Evolutionary conservation across 2,797 vertebrate species (phyloP), one percentile per base, ranked within the genome.

Genomic region (Lycodopsis pacificus): DNA sequence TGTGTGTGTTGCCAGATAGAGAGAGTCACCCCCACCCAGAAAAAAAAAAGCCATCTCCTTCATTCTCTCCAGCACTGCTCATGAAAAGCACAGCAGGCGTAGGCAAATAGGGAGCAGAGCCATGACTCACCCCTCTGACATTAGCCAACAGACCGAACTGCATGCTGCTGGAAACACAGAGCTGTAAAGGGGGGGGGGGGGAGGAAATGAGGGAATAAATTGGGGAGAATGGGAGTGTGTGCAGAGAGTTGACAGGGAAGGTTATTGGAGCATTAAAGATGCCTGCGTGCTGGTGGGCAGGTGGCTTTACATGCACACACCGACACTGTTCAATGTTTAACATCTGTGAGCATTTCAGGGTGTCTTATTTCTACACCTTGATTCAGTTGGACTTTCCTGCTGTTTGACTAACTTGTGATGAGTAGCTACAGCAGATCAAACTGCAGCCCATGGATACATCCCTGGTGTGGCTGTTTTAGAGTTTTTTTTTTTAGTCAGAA

Each of bases 111-210:
- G 87, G 88, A 91, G 83, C 82, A 83, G 84, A 84, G 88, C 80
- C 69, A 73, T 92, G 91, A 94, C 90, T 93, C 91, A 91, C 81
- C 76, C 77, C 76, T 82, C 86, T 90, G 86, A 93, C 86, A 88
- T 88, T 85, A 84, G 64, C 80, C 87, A 89, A 65, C 82, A 61
- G 83, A 86, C 46, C 13, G 34, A 72, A 73, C 80, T 76, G 71
- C 71, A 68, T 73, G 77, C 73, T 77, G 70, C 76, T 86, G 85
- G 77, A 88, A 85, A 76, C 80, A 57, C 62, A 20, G 32, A 74
- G 71, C 79, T 85, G 78, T 77, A 80, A 85, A 84, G 49, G 71
- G 81, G 48, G 72, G 72, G 83, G 81, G 32, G 7, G 73, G 82
- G 69, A 76, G 81, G 80, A 86, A 88, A 87, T 64, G 15, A 63